Evolutionary conservation across 2,797 vertebrate genomes (phyloP).

Genomic region (Yasuhikotakia modesta): DNA sequence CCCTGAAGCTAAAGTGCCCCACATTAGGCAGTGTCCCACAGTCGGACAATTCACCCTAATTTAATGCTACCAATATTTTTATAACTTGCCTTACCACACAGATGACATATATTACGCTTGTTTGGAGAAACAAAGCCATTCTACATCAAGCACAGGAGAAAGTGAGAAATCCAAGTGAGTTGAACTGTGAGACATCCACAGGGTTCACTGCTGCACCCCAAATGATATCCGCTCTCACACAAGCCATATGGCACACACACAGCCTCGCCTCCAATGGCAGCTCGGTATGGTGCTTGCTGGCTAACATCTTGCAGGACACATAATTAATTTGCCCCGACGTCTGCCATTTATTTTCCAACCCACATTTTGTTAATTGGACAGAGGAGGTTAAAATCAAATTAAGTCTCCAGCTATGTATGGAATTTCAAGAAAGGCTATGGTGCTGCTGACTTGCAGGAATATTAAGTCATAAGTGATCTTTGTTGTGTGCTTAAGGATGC

Average conservation of each 20-base stretch:
- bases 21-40: no score
- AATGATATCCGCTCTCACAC: constrained; percentile 70
- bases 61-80: background rate
- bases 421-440: constrained; percentile 60
- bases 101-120: background rate
- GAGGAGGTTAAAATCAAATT: constrained; percentile 79
- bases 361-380: constrained; percentile 83
- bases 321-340: constrained; percentile 82
- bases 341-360: constrained; percentile 83
- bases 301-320: constrained; percentile 83
- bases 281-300: constrained; percentile 66
- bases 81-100: constrained; percentile 10
- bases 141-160: constrained; percentile 5
- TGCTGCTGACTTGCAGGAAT: constrained; percentile 59
- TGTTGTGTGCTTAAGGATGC: constrained; percentile 54
- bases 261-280: constrained; percentile 71
- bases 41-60: no score
- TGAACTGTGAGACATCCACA: constrained; percentile 71
- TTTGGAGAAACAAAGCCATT: constrained; percentile 15
- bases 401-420: constrained; percentile 69
- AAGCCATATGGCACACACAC: constrained; percentile 77
- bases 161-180: constrained; percentile 46
- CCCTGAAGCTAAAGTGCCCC: no score
- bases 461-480: constrained; percentile 52
- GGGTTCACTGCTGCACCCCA: constrained; percentile 59